Conservation (phyloP, 1,140 invertebrate species). For the Bradysia coprophila region DNA sequence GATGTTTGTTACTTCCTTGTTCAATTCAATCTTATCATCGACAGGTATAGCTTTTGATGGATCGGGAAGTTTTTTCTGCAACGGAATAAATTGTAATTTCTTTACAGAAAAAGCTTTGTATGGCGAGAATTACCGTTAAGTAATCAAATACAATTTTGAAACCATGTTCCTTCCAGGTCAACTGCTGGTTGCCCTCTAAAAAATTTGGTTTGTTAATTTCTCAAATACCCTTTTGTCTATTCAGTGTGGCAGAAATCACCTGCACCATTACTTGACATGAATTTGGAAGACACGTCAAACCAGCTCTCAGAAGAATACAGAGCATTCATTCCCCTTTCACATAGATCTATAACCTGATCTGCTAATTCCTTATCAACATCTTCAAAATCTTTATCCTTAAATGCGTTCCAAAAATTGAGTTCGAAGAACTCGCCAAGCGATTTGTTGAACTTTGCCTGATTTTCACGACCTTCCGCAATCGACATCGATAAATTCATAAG, state of each 20-base stretch:
- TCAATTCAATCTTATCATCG: conserved; percentile 25
- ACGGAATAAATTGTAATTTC: conserved; percentile 34
- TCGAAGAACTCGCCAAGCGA: conserved; percentile 28
- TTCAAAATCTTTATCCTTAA: too few relatives aligned
- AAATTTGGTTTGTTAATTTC: too few relatives aligned
- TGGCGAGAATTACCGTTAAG: too few relatives aligned
- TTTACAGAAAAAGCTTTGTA: conserved; percentile 35
- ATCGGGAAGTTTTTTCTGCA: conserved; percentile 3
- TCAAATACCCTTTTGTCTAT: too few relatives aligned
- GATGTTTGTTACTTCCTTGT: conserved; percentile 28
- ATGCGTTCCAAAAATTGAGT: conserved; percentile 44
- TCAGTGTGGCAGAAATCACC: conserved; percentile 42
- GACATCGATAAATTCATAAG: conserved; percentile 13
- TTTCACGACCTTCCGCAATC: conserved; percentile 9
- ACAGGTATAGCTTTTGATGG: conserved; percentile 14
- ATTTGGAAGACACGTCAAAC: conserved; percentile 33
- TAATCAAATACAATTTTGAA: too few relatives aligned
- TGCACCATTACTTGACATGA: conserved; percentile 33
- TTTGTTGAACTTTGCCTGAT: conserved; percentile 12
- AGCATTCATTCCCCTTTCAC: conserved; percentile 25
- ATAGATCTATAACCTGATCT: too few relatives aligned
- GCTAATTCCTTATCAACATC: too few relatives aligned
- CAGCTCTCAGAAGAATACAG: conserved; percentile 36
- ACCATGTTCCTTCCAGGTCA: too few relatives aligned
- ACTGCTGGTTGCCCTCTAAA: too few relatives aligned